Base-by-base conservation (phyloP, 1,140 invertebrate genomes). In the Sipha flava region DNA sequence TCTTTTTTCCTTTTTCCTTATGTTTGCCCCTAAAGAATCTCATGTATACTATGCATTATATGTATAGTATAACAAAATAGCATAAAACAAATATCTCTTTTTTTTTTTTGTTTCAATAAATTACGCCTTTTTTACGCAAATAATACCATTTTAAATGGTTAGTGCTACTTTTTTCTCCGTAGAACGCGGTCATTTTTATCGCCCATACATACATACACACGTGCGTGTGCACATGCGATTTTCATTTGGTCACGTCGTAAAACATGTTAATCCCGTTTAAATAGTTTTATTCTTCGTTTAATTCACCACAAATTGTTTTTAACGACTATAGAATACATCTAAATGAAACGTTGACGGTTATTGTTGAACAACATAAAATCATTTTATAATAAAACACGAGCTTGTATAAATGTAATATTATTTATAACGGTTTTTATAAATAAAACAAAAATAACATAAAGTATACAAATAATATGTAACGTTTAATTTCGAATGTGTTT, bases 31-130 rank as follows among this genome's bases (percentile, higher is more conserved):
- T 10, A 10, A 6, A 4, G 54, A 7, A 21, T 10, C 3, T 18
- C 21, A 47, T 47, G 14, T 47, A 18, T 18, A 47, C 45, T 18
- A 34, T 59, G 31, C 23, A 23, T 14, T 54, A 54, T 26, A 29
- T 59, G n/a, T 43, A 70, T 14, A 45, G 1, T 45, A 21, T 70
- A n/a, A n/a, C 45, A 3, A 47, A 72, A 49, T 21, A 72, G 16
- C 18, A 31, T 18, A 29, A 72, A 72, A 29, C 40, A 29, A 72
- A 52, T 49, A 34, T 37, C n/a, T 75, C 54, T 75, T 21, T n/a
- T 52, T 18, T 52, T 52, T 21, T 57, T 70, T 77, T 43, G 49
- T 77, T 75, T 23, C 52, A 40, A 77, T 77, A 77, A 77, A 59
- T 59, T 59, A 77, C 26, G 73, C 10, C 2, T 21, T 75, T 57